phyloP scores from a whole-genome alignment of 2,113 vertebrate species.

The Labrus mixtus region DNA sequence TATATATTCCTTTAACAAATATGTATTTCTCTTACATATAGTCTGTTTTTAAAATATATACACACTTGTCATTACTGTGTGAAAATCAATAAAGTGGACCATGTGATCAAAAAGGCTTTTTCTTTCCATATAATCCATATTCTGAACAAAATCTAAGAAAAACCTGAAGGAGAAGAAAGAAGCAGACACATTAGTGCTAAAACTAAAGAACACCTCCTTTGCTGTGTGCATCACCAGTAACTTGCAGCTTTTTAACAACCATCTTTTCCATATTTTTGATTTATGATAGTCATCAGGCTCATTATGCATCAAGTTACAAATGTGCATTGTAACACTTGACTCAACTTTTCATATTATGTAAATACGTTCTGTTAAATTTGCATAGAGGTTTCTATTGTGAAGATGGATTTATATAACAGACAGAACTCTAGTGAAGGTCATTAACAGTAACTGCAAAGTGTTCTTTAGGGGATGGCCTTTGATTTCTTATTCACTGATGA shows the following conservation, averaged over 20 bases:
- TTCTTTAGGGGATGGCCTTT: neutral
- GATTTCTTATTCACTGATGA: neutral
- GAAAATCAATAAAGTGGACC: constrained; percentile 71
- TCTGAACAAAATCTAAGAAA: neutral
- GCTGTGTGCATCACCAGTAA: neutral
- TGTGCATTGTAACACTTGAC: neutral
- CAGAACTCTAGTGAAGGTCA: neutral
- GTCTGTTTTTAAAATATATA: constrained; percentile 6
- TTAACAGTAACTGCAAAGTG: neutral
- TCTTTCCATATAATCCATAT: neutral
- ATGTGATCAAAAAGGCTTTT: constrained; percentile 32
- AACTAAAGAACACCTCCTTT: neutral
- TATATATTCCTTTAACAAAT: constrained; percentile 1
- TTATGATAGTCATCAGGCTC: neutral
- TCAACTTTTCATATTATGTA: neutral
- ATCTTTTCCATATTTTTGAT: neutral
- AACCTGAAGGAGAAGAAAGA: neutral
- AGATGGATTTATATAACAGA: neutral
- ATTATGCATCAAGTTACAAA: neutral
- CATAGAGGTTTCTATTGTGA: neutral
- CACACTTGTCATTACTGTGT: constrained; percentile 47
- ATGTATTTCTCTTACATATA: neutral
- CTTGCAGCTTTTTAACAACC: neutral
- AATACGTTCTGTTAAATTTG: neutral
- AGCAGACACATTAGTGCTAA: neutral